Evolutionary conservation across 2,888 invertebrate genomes (phyloP), one percentile per base, ranked within the genome.

Genomic region (Cataglyphis albicans): DNA sequence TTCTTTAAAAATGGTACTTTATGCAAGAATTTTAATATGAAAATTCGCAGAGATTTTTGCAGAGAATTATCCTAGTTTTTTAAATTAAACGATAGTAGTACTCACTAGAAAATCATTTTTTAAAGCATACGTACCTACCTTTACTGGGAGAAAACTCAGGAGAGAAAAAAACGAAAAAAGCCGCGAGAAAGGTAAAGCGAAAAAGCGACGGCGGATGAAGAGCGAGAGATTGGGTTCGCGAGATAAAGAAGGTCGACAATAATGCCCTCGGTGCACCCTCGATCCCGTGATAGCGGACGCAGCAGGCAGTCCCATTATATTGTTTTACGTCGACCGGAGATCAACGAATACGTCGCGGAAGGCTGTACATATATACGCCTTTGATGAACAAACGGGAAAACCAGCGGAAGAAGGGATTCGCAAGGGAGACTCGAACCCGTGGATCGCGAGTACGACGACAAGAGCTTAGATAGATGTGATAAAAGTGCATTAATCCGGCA

Each of bases 241-340:
- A 90, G 92, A 93, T 92, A 92, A 92, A 92, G 90, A 92, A 76
- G 92, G 91, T 92, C 91, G 92, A 92, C 90, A 88, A 92, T 92
- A 92, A 92, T 92, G 88, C 87, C 87, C 83, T 87, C 87, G 84
- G 88, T 89, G 87, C 88, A 85, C 87, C 83, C 87, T 61, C 86
- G 87, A 87, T 86, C 88, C 89, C 87, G 89, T 89, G 88, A 84
- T 89, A 87, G 87, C 87, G 88, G 88, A 85, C 84, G 84, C 83
- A 87, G 86, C 85, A 78, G 86, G 86, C 90, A 89, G 86, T 52
- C n/a, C 89, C 86, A 89, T 90, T 88, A 91, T 92, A 91, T 91
- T 90, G 91, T 91, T 91, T 91, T 90, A 90, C 84, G 82, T 86
- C 86, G 83, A 81, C 82, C 84, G 72, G 86, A 88, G 90, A 90